Percentiles rank a stretch among this genome's conserved stretches.
Evolutionary conservation across 1,140 invertebrate species (phyloP).

Genomic region (Gerris buenoi): DNA sequence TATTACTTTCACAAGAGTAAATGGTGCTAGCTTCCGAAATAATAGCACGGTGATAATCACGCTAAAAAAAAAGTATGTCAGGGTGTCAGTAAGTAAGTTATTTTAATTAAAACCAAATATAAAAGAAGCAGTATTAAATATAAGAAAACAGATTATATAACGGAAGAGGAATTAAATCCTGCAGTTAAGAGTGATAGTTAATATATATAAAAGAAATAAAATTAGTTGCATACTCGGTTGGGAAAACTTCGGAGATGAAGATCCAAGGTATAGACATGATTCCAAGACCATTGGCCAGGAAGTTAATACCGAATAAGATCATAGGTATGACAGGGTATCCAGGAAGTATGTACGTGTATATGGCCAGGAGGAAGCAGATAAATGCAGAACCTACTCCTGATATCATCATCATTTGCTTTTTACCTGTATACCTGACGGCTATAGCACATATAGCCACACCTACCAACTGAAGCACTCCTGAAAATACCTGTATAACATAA

Average conservation of each 20-base stretch:
- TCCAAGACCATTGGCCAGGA: constrained; percentile 18
- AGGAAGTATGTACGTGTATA: background rate
- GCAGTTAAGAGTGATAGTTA: too few species aligned
- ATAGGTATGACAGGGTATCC: constrained; percentile 14
- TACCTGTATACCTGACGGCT: background rate
- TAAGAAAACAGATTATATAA: too few species aligned
- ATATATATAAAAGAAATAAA: too few species aligned
- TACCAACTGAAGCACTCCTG: background rate
- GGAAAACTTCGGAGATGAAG: constrained; percentile 23
- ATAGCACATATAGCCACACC: background rate
- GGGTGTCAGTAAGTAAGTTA: too few species aligned
- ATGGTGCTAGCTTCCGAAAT: too few species aligned
- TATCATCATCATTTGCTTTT: background rate
- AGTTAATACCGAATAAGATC: constrained; percentile 16
- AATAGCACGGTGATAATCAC: too few species aligned
- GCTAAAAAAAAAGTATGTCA: too few species aligned
- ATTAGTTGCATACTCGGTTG: constrained; percentile 20
- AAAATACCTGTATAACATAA: background rate
- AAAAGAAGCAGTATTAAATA: too few species aligned
- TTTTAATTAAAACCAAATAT: too few species aligned
- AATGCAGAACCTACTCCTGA: background rate
- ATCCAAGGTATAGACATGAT: constrained; percentile 22
- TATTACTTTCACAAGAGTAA: too few species aligned
- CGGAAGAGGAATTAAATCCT: too few species aligned
- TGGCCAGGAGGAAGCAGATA: background rate